These are phyloP conservation scores for Ibycter americanus DNA, from an alignment of 2,797 vertebrate genomes.

Conservation along the genomic window DNA sequence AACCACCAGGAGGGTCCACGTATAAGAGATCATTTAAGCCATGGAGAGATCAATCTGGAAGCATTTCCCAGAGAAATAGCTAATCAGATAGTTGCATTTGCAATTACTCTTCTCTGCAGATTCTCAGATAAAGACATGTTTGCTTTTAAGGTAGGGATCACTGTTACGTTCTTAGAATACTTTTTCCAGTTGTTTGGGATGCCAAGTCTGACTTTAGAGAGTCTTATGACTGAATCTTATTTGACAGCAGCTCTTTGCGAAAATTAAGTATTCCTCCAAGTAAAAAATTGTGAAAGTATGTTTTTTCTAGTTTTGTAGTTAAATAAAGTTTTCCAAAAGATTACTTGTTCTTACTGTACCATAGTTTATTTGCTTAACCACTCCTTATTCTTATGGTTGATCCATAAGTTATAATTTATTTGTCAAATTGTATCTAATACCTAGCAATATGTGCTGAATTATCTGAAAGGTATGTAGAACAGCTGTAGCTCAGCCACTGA, in stretches of 20 bases:
- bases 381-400: not conserved
- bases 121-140: not conserved
- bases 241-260: not conserved
- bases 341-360: not conserved
- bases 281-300: not conserved
- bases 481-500: not conserved
- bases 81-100: constrained; percentile 73
- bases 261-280: not conserved
- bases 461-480: not conserved
- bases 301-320: not conserved
- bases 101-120: constrained; percentile 66
- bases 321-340: not conserved
- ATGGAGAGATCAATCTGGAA: constrained; percentile 73
- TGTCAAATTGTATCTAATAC: not conserved
- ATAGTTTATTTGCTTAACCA: not conserved
- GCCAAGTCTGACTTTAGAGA: not conserved
- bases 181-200: not conserved
- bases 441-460: not conserved
- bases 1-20: constrained; percentile 80
- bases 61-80: constrained; percentile 70
- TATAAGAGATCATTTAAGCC: constrained; percentile 78
- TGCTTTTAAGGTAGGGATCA: constrained; percentile 56
- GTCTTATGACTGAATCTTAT: not conserved
- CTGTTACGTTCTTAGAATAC: not conserved
- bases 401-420: not conserved